A percentile compares a stretch with the other conserved stretches of the same genome.
phyloP scores from a whole-genome alignment of 2,797 vertebrate species.

The Poecilia picta region DNA sequence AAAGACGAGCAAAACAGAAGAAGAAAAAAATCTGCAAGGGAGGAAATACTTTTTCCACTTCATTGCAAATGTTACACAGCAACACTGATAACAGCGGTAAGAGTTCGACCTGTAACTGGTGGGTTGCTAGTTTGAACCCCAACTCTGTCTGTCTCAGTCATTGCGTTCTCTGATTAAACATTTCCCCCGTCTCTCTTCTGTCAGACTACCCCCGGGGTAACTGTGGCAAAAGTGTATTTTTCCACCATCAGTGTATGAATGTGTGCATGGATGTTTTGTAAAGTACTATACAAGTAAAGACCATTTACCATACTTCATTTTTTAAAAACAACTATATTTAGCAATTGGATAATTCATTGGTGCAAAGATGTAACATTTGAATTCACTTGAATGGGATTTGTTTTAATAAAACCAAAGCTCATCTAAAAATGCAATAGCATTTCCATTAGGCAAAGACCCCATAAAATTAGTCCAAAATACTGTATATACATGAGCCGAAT shows the following conservation, averaged over 20 bases:
- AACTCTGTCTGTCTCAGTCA: too few species aligned
- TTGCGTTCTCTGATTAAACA: too few species aligned
- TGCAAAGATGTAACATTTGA: neutral
- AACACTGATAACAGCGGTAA: neutral
- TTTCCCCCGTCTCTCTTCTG: too few species aligned
- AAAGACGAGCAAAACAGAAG: neutral
- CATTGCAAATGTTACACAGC: neutral
- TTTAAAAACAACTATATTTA: neutral
- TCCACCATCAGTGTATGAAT: neutral
- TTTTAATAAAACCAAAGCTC: neutral
- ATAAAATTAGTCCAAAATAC: slow-evolving; percentile 19
- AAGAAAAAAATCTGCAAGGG: neutral
- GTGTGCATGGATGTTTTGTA: neutral
- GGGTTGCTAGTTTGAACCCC: too few species aligned
- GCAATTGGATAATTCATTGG: neutral
- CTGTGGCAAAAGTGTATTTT: too few species aligned
- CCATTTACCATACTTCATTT: slow-evolving; percentile 9
- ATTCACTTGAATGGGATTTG: neutral
- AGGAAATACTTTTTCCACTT: neutral
- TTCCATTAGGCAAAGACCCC: slow-evolving; percentile 15
- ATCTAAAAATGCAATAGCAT: neutral
- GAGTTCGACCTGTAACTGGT: too few species aligned
- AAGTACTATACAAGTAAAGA: neutral
- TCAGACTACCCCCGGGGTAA: too few species aligned
- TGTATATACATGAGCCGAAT: slow-evolving; percentile 34